Evolutionary conservation across 2,888 invertebrate genomes (phyloP).

Genomic region (Volucella inanis): DNA sequence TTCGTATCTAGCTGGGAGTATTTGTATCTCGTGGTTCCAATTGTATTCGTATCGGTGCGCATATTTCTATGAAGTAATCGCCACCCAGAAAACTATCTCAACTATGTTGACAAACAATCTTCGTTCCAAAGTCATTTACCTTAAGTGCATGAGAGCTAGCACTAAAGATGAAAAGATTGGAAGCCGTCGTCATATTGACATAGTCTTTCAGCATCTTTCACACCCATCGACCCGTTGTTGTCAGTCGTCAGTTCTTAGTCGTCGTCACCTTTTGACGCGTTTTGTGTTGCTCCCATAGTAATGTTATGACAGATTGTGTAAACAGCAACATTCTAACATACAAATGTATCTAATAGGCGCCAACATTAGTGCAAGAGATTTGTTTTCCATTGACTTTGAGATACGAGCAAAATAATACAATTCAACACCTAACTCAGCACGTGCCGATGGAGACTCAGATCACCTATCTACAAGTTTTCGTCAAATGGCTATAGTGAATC

Average conservation of each 20-base stretch:
- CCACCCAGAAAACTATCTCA: conserved; percentile 54
- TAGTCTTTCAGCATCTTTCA: not conserved
- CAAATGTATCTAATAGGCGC: conserved; percentile 37
- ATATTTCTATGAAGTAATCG: conserved; percentile 42
- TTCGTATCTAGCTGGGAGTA: no score
- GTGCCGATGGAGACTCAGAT: conserved; percentile 37
- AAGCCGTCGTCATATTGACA: conserved; percentile 18
- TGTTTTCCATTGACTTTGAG: conserved; percentile 33
- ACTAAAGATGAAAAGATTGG: conserved; percentile 49
- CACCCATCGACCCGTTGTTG: no score
- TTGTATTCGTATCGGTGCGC: not conserved
- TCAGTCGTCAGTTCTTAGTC: no score
- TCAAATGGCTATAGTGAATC: not conserved
- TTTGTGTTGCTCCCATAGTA: conserved; percentile 29
- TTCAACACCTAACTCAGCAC: conserved; percentile 24
- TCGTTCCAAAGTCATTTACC: conserved; percentile 58
- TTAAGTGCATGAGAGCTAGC: conserved; percentile 52
- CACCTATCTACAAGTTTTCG: conserved; percentile 4
- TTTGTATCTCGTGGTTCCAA: no score
- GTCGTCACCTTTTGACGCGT: conserved; percentile 27
- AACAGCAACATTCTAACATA: conserved; percentile 40
- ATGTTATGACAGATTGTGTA: conserved; percentile 64
- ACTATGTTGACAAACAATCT: conserved; percentile 63
- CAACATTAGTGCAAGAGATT: conserved; percentile 56
- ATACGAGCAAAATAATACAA: not conserved